A percentile compares a stretch with the other conserved stretches of the same genome.
Conservation (phyloP, 2,888 invertebrate genomes). For the Drosophila infuscata region DNA sequence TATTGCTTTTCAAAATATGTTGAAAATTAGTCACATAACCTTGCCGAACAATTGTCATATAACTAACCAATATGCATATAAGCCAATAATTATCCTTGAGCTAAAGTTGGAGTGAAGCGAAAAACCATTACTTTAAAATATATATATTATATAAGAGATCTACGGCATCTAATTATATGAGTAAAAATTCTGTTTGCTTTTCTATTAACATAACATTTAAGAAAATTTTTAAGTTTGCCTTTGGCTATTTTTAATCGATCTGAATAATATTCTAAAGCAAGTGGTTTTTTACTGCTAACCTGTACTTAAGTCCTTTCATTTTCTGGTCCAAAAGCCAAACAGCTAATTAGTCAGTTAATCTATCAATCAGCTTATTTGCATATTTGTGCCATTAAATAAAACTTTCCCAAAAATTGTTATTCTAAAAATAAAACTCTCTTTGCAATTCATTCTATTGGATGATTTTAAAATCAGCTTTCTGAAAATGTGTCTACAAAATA, state of each 20-base stretch:
- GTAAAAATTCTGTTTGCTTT: background rate
- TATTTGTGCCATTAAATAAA: background rate
- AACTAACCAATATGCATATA: slow-evolving; percentile 9
- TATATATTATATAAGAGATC: background rate
- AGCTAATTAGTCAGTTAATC: background rate
- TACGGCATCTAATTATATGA: background rate
- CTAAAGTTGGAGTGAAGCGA: slow-evolving; percentile 2
- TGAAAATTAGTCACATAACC: slow-evolving; percentile 34
- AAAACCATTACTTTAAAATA: background rate
- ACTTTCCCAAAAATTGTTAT: background rate
- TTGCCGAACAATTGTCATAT: slow-evolving; percentile 38
- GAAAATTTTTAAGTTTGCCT: background rate
- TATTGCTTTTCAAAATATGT: slow-evolving; percentile 46
- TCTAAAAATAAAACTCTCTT: slow-evolving; percentile 15
- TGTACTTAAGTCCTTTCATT: background rate
- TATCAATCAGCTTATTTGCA: background rate
- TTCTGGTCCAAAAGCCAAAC: background rate
- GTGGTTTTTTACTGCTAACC: background rate
- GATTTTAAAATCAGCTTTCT: slow-evolving; percentile 1
- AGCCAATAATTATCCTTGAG: background rate
- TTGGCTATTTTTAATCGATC: no score
- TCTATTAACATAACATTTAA: background rate
- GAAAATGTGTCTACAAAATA: slow-evolving; percentile 4
- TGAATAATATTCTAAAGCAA: background rate
- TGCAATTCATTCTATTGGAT: background rate